Evolutionary conservation across 1,140 invertebrate genomes (phyloP), one percentile per base, ranked within the genome.

Genomic region (Melanaphis sacchari): DNA sequence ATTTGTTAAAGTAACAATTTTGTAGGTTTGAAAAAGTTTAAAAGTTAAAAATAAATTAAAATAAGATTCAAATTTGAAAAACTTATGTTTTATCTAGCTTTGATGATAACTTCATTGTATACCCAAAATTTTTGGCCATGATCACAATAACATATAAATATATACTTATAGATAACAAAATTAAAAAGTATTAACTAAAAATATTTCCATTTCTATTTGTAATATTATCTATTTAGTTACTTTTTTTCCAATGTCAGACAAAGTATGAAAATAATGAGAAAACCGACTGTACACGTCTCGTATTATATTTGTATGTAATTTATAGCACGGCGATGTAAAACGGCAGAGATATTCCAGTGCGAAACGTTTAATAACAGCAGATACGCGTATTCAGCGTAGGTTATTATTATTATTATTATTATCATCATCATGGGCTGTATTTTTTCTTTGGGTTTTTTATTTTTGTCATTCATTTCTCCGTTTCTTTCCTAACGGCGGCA

Each of bases 251-350:
- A 84, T 11, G 38, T 76, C 18, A 76, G 31, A 66, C 59, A n/a
- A 54, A 76, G 59, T 76, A 76, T 31, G 8, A 76, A n/a, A n/a
- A n/a, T 4, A 76, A 76, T n/a, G 59, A n/a, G 59, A 76, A 76
- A 76, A 76, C 59, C 59, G 15, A 84, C 8, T 40, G 82, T 41
- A 84, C 40, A 84, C 82, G 82, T 76, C 31, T 76, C 82, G 82
- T 84, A 40, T 82, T 41, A 84, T 84, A 40, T 84, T 40, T 84
- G 38, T 84, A 15, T 41, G 82, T 84, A 38, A 84, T 84, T 84
- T 41, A 84, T 84, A 84, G 24, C 82, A 84, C 40, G 40, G 82
- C 22, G 40, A 84, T 84, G 82, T 84, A 84, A 84, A 84, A 84
- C 82, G 24, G 82, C 38, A 84, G 40, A 84, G 7, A 41, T 8